Evolutionary conservation across 2,888 invertebrate genomes (phyloP), one percentile per base, ranked within the genome.

Genomic region (Congeria kusceri): DNA sequence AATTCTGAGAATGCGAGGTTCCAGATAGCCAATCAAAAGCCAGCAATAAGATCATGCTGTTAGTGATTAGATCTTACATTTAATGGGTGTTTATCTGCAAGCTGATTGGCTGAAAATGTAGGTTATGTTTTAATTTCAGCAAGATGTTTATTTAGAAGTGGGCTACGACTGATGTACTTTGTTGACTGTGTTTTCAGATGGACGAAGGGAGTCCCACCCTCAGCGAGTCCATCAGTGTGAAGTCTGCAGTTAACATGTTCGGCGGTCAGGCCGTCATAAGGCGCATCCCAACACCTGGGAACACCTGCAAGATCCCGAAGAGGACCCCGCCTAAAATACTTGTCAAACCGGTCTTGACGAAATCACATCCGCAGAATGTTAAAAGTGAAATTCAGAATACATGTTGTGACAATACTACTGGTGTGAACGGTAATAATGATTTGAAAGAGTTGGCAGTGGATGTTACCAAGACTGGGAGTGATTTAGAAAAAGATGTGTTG

Each of bases 241-340:
- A 80, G 63, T 79, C 86, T 15, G 83, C 84, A 44, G 86, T 81
- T 11, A 77, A 79, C 61, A 79, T 86, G 85, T 87, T 84, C 73
- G 86, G 85, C 3, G 84, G 87, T 44, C 85, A 87, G 70, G 87
- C 87, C 15, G 80, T 84, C 28, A 87, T 87, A 18, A 44, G 87
- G 61, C 82, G 85, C 63, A 77, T 87, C 25, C 87, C 87, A 11
- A 86, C 85, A 32, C 87, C 87, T 46, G 76, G 77, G 62, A 75
- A 79, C 61, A 58, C 62, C 25, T 65, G 73, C 44, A 64, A 57
- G 49, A 56, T 70, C 27, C 27, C 27, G 0, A 64, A 46, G 49
- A 39, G 27, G 7, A 56, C 32, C 9, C 69, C 67, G 63, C 58
- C 71, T 27, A 70, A 66, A 49, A 72, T 76, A 58, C 76, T 69